Conservation (phyloP, 2,797 vertebrate genomes). For the Fundulus diaphanus region DNA sequence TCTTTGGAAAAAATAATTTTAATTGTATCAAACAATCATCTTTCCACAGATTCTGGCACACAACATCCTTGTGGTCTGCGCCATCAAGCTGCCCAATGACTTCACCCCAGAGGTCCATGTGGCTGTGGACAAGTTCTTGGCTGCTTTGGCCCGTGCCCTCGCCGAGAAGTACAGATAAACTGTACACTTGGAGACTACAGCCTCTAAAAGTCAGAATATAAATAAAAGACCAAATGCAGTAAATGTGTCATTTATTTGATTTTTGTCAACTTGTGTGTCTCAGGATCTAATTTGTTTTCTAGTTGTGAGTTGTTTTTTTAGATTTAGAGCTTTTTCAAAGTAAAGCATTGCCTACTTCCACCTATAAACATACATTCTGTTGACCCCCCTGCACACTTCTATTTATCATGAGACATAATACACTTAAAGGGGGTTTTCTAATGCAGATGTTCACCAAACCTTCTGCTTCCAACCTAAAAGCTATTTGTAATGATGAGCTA, state of each 20-base stretch:
- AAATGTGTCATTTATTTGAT: conserved; percentile 1
- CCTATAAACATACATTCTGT: neutral
- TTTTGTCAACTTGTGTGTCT: neutral
- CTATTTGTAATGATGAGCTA: neutral
- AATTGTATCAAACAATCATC: neutral
- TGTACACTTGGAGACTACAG: neutral
- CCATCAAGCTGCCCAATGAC: conserved; percentile 57
- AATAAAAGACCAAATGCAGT: conserved; percentile 46
- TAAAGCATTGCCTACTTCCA: too few species aligned
- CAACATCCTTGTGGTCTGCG: conserved; percentile 83
- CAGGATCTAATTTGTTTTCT: neutral
- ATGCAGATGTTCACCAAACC: neutral
- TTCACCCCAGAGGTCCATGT: conserved; percentile 82
- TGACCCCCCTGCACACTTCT: too few species aligned
- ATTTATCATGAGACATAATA: too few species aligned
- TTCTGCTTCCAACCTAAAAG: neutral
- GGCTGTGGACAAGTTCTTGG: conserved; percentile 88
- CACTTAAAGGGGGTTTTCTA: neutral
- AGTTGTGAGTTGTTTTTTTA: neutral
- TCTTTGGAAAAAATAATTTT: neutral
- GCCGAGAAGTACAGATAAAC: conserved; percentile 89
- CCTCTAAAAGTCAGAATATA: conserved; percentile 7
- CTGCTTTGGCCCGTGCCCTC: conserved; percentile 75
- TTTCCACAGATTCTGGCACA: conserved; percentile 81
- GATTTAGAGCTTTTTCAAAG: too few species aligned